A percentile compares a stretch with the other conserved stretches of the same genome.
Evolutionary conservation across 2,797 vertebrate genomes (phyloP).

Genomic region (Pangasius larnaudii): DNA sequence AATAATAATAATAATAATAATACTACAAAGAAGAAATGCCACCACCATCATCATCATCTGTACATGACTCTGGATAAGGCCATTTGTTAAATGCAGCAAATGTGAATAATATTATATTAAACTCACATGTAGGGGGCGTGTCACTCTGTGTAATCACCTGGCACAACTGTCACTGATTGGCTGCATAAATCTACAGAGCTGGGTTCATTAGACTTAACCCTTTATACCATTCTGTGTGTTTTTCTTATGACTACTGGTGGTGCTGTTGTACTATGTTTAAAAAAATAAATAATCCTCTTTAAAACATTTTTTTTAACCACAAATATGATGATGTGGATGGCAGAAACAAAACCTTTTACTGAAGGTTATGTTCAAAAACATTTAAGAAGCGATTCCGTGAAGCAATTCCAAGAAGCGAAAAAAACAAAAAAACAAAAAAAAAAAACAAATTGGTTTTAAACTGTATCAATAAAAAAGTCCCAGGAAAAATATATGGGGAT

Average conservation of each 20-base stretch:
- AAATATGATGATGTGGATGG: background rate
- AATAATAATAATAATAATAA: background rate
- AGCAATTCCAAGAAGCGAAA: too few relatives aligned
- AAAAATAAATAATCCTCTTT: background rate
- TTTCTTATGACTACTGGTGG: background rate
- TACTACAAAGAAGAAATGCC: background rate
- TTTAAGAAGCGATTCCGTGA: too few relatives aligned
- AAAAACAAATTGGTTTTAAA: too few relatives aligned
- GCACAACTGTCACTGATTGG: background rate
- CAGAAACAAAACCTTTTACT: background rate
- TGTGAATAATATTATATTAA: background rate
- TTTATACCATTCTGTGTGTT: background rate
- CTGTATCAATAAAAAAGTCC: too few relatives aligned
- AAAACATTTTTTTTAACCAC: background rate
- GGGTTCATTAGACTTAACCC: background rate
- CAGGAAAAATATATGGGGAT: too few relatives aligned
- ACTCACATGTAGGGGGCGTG: background rate
- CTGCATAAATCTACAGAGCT: background rate
- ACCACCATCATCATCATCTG: background rate
- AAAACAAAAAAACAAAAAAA: too few relatives aligned
- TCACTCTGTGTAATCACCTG: too few relatives aligned
- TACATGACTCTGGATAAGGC: background rate
- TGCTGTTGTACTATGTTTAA: background rate
- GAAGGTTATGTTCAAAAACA: too few relatives aligned
- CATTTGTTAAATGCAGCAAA: background rate